phyloP scores from a whole-genome alignment of 2,888 invertebrate species.

The Cataglyphis altisquamis region DNA sequence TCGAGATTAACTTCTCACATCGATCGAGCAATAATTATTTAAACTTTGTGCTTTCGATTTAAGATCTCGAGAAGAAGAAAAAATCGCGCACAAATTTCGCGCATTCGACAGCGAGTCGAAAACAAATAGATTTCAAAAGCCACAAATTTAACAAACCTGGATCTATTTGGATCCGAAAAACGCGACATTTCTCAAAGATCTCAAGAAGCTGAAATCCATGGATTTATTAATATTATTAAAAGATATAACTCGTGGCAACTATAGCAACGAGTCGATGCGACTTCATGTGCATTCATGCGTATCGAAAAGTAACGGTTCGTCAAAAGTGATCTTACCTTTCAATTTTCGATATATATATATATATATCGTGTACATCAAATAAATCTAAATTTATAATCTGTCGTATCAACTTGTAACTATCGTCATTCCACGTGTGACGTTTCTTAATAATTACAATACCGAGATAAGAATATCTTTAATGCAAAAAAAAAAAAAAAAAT shows the following conservation, averaged over 20 bases:
- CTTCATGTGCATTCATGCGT: neutral
- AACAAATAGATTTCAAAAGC: neutral
- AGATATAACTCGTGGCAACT: neutral
- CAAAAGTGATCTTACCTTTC: too few species aligned
- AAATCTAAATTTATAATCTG: too few species aligned
- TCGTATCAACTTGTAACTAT: too few species aligned
- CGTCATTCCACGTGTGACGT: neutral
- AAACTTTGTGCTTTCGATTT: conserved; percentile 14
- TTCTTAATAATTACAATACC: neutral
- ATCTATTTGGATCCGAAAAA: neutral
- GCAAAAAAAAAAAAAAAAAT: neutral
- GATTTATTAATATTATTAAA: neutral
- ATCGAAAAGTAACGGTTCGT: neutral
- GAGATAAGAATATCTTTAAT: neutral
- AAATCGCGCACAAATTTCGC: neutral
- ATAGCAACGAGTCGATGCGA: neutral
- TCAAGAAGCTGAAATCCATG: neutral
- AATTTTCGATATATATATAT: too few species aligned
- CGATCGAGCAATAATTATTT: conserved; percentile 65
- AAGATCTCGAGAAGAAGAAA: neutral
- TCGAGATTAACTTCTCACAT: conserved; percentile 38
- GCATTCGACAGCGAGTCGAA: neutral
- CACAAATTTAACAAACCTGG: neutral
- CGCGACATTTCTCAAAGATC: neutral
- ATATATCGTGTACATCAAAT: too few species aligned